Evolutionary conservation across 2,888 invertebrate genomes (phyloP).

Genomic region (Eupithecia pulchellata): DNA sequence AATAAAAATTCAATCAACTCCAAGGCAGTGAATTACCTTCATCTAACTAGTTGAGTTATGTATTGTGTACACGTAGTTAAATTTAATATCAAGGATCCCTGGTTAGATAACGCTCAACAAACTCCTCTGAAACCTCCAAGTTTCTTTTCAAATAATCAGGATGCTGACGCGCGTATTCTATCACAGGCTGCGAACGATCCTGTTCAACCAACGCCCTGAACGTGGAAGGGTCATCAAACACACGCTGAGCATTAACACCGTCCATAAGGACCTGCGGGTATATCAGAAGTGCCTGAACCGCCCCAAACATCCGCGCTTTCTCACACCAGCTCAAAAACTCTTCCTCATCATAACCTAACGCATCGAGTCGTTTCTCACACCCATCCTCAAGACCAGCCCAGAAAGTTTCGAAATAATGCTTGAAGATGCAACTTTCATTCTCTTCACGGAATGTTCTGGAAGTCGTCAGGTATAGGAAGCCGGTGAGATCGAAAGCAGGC

Average conservation of each 20-base stretch:
- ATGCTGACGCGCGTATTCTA: constrained; percentile 49
- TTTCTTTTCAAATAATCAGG: constrained; percentile 52
- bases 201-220: constrained; percentile 46
- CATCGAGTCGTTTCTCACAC: constrained; percentile 53
- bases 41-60: neutral
- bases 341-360: constrained; percentile 53
- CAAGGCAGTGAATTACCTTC: too few relatives aligned
- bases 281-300: constrained; percentile 49
- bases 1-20: neutral
- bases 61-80: neutral
- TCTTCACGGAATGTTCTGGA: constrained; percentile 58
- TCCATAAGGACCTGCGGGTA: constrained; percentile 58
- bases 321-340: constrained; percentile 56
- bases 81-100: neutral
- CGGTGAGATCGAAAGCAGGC: constrained; percentile 71
- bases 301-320: constrained; percentile 55
- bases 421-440: constrained; percentile 56
- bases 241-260: constrained; percentile 48
- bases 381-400: constrained; percentile 49
- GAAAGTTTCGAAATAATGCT: constrained; percentile 63
- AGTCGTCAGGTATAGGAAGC: constrained; percentile 65
- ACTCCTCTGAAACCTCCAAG: constrained; percentile 63
- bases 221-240: constrained; percentile 59
- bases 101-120: constrained; percentile 59
- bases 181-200: constrained; percentile 56